Percentiles rank a stretch among this genome's conserved stretches.
These are phyloP conservation scores for Aptenodytes patagonicus DNA, from an alignment of 2,113 vertebrate species.

Conservation along the genomic window DNA sequence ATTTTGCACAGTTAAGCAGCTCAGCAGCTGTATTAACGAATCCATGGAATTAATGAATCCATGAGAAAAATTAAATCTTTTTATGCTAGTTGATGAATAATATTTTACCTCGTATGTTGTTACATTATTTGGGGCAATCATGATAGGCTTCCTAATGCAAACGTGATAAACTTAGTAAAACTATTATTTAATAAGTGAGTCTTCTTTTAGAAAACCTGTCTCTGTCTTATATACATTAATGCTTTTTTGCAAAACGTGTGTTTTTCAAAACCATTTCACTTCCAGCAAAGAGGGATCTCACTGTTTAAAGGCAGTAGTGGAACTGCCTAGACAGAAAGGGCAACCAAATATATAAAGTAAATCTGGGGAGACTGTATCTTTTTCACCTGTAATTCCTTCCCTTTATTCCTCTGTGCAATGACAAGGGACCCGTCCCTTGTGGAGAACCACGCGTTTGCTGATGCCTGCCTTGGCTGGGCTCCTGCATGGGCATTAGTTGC, in stretches of 20 bases:
- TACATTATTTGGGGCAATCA: background rate
- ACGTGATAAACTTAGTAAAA: background rate
- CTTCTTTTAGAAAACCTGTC: background rate
- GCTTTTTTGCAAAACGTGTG: accelerated
- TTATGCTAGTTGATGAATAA: background rate
- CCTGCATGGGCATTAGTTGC: background rate
- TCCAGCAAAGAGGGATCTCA: background rate
- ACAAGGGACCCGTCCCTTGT: background rate
- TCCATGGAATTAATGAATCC: background rate
- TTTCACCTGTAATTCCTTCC: background rate
- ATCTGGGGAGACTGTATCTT: background rate
- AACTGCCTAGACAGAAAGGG: background rate
- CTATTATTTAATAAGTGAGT: background rate
- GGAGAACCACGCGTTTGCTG: background rate
- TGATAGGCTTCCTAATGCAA: background rate
- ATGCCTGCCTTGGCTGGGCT: background rate
- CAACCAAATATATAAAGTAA: background rate
- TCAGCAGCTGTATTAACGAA: background rate
- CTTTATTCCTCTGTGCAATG: background rate
- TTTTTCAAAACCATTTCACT: background rate
- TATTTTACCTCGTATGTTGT: background rate
- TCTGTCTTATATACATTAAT: background rate
- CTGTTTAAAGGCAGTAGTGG: background rate
- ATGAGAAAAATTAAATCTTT: background rate
- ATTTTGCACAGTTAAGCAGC: background rate